These are phyloP conservation scores for Barbus barbus DNA, from an alignment of 2,113 vertebrate genomes.

Conservation along the genomic window DNA sequence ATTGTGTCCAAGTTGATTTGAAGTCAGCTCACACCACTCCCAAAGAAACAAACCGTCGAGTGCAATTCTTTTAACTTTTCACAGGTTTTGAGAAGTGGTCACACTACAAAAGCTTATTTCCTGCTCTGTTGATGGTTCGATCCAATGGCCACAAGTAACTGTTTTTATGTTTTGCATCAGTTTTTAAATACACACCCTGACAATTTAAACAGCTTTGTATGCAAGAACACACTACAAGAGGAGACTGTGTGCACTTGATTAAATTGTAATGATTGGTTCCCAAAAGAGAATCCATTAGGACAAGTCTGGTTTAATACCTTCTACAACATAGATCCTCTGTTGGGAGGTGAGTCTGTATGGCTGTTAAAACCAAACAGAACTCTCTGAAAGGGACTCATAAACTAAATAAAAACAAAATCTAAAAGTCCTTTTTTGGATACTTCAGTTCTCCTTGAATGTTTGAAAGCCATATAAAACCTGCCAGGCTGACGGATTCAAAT, in stretches of 20 bases:
- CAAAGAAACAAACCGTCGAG: slow-evolving; percentile 1
- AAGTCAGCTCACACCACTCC: slow-evolving; percentile 6
- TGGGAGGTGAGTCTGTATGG: not conserved
- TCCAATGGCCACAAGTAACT: not conserved
- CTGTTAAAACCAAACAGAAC: not conserved
- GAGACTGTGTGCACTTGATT: slow-evolving; percentile 31
- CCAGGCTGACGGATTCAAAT: slow-evolving; percentile 48
- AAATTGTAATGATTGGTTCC: slow-evolving; percentile 28
- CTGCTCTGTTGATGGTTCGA: not conserved
- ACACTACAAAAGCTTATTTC: not conserved
- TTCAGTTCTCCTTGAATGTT: slow-evolving; percentile 34
- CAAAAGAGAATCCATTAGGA: slow-evolving; percentile 37
- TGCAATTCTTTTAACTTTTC: slow-evolving; percentile 31
- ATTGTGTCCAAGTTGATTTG: slow-evolving; percentile 40
- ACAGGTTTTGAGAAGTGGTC: slow-evolving; percentile 31
- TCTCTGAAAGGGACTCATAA: not conserved
- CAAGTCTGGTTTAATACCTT: not conserved
- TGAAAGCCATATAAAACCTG: slow-evolving; percentile 34
- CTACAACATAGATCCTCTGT: not conserved
- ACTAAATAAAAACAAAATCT: no score
- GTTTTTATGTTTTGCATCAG: not conserved
- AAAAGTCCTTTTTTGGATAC: slow-evolving; percentile 34
- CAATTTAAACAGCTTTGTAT: slow-evolving; percentile 35
- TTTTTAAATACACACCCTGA: not conserved
- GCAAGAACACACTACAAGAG: not conserved